A percentile compares a stretch with the other conserved stretches of the same genome.
phyloP scores from a whole-genome alignment of 92 coral and sea anemone genomes.

The Parazoanthus swiftii region DNA sequence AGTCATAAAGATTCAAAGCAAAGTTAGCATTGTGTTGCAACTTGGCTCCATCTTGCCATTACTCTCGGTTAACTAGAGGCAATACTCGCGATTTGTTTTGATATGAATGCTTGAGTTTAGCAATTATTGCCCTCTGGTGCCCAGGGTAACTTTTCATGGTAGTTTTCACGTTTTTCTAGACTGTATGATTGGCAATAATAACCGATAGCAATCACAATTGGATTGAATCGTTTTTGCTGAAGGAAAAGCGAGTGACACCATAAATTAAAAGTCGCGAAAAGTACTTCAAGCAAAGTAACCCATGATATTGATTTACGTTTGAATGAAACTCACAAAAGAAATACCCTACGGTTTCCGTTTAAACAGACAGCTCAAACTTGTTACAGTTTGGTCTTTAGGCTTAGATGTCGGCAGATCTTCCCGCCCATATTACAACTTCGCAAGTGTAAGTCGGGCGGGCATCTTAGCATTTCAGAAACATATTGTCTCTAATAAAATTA shows the following conservation, averaged over 20 bases:
- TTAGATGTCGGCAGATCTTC: neutral
- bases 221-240: neutral
- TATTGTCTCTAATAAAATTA: neutral
- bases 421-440: neutral
- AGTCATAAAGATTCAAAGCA: neutral
- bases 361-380: neutral
- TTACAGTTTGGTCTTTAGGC: neutral
- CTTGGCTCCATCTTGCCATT: neutral
- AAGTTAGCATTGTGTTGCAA: neutral
- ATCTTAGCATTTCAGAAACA: neutral
- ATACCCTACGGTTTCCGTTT: neutral
- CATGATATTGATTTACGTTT: neutral
- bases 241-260: neutral
- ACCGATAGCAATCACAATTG: neutral
- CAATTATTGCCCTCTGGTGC: no score
- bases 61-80: no score
- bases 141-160: no score
- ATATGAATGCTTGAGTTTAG: no score
- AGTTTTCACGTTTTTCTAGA: neutral
- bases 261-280: neutral
- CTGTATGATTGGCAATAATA: neutral
- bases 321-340: neutral
- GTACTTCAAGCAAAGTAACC: neutral
- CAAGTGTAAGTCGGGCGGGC: neutral
- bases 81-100: no score